phyloP scores from a whole-genome alignment of 2,113 vertebrate genomes.

The Malaclemys terrapin region DNA sequence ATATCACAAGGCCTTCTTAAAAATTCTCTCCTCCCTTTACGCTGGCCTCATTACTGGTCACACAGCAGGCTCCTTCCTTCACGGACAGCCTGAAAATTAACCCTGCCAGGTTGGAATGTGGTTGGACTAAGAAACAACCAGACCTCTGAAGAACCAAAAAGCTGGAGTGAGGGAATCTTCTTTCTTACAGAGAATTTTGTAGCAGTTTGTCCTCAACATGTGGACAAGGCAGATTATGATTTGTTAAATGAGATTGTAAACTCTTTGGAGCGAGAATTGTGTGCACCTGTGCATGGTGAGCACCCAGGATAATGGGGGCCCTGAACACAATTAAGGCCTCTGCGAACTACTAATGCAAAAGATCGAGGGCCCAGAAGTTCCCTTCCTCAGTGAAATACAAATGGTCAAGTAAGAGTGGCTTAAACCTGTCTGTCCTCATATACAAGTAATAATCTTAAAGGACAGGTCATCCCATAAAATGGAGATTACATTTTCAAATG shows the following conservation, averaged over 20 bases:
- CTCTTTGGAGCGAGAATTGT: background rate
- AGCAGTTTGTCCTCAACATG: background rate
- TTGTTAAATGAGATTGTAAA: background rate
- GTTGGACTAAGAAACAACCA: background rate
- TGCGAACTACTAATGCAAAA: no score
- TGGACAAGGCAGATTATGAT: background rate
- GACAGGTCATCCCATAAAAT: no score
- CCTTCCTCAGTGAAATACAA: no score
- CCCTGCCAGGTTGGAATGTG: background rate
- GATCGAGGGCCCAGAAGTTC: no score
- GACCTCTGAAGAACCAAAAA: background rate
- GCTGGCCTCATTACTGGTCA: background rate
- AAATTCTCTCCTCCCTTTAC: background rate
- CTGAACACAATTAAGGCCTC: no score
- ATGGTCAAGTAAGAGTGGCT: no score
- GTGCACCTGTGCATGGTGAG: background rate
- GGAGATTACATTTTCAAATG: no score
- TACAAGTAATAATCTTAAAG: no score
- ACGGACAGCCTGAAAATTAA: background rate
- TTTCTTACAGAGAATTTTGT: background rate
- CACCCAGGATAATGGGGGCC: no score
- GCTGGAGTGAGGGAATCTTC: no score
- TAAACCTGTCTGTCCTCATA: no score
- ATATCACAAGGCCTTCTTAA: background rate
- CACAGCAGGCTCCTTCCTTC: background rate